Base-by-base conservation (phyloP, 2,888 invertebrate genomes). In the Drosophila setosimentum region DNA sequence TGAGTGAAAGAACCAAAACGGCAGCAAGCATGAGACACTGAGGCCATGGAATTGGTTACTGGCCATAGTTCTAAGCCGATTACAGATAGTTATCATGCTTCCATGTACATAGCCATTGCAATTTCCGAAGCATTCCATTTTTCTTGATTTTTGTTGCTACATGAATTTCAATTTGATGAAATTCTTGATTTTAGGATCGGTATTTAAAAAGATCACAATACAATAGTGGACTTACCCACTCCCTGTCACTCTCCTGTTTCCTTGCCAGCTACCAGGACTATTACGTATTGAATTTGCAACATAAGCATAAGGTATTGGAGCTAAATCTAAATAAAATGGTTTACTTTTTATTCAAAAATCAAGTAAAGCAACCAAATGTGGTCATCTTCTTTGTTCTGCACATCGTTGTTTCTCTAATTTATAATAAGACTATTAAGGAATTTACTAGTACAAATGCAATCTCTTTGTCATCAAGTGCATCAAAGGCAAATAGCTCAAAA, bases 131-230 rank as follows among this genome's bases (percentile, higher is more conserved):
- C 51, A 58, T 71, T 53, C 21, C 16, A n/a, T 66, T 37, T 45
- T 16, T 16, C 13, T 45, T 7, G 45, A 21, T 45, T 21, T 45
- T 21, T 45, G 21, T 21, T 21, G 13, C 3, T 55, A 37, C 13
- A 32, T 21, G 55, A 50, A 65, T 45, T 16, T 24, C 35, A 51
- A 65, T 49, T 69, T 59, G 76, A 71, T 87, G 73, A 64, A 66
- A 54, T 72, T 59, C 24, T 16, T 53, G 65, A 61, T 82, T 55
- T 68, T 16, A 16, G 16, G 2, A 45, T 16, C 60, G 76, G 51
- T 72, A 68, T 72, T 78, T 81, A 64, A 74, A 66, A 71, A 54
- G 37, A 54, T 55, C 42, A 66, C 66, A 60, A 58, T n/a, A 69
- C 68, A 65, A 62, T 51, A 54, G 37, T 42, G 27, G 21, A 24